Conservation (phyloP, 2,888 invertebrate species). For the Lordiphosa andalusiaca region DNA sequence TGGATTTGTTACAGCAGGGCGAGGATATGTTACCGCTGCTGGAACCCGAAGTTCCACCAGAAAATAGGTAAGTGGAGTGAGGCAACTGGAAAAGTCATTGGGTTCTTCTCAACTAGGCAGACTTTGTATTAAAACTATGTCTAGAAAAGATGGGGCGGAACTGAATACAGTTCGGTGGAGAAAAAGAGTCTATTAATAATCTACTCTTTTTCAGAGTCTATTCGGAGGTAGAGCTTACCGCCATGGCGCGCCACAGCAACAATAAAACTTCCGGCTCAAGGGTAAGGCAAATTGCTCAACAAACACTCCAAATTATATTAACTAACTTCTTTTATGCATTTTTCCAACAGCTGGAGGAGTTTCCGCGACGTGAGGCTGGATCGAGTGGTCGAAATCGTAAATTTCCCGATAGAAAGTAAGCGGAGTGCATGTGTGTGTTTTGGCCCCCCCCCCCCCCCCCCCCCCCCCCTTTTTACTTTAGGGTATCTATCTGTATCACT, state of each 20-base stretch:
- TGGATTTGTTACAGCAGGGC: slow-evolving; percentile 77
- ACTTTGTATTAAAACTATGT: too few species aligned
- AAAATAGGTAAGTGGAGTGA: slow-evolving; percentile 64
- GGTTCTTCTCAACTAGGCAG: too few species aligned
- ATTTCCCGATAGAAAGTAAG: slow-evolving; percentile 75
- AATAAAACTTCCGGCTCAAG: slow-evolving; percentile 36
- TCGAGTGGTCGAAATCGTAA: slow-evolving; percentile 73
- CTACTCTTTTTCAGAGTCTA: slow-evolving; percentile 76
- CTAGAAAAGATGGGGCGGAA: too few species aligned
- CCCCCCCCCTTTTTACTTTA: slow-evolving; percentile 42
- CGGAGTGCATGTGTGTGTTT: slow-evolving; percentile 5
- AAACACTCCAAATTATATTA: background rate
- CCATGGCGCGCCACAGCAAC: slow-evolving; percentile 54
- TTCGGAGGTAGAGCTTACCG: slow-evolving; percentile 72
- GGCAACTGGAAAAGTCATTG: too few species aligned
- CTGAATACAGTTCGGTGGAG: too few species aligned
- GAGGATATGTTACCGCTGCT: slow-evolving; percentile 82
- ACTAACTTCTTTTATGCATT: background rate
- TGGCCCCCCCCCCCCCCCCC: too few species aligned
- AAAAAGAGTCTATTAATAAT: too few species aligned
- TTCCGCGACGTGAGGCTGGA: slow-evolving; percentile 76
- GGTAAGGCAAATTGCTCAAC: slow-evolving; percentile 44
- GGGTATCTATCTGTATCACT: slow-evolving; percentile 24
- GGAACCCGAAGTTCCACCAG: slow-evolving; percentile 78
- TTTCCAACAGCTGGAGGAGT: slow-evolving; percentile 69